Base-by-base conservation (phyloP, 2,113 vertebrate species). In the Nicator chloris region DNA sequence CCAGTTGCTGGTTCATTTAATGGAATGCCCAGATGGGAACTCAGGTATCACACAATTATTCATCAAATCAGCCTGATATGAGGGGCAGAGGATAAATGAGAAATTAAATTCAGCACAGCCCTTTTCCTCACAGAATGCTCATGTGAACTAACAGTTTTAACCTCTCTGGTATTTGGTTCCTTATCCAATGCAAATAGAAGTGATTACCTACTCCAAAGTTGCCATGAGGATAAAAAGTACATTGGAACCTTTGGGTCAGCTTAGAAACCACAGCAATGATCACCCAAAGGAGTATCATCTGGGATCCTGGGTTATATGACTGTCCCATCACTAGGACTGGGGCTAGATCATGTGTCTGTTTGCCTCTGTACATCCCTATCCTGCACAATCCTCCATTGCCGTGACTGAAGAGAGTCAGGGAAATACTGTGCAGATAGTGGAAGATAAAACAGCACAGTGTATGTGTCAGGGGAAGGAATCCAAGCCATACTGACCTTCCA, bases 401-500 rank as follows among this genome's bases (percentile, higher is more conserved):
- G 1, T 17, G 35, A 30, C 49, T 59, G 77, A 39, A 81, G 23
- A 57, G 3, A 59, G 50, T 26, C 10, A 82, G 63, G 71, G 49
- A 71, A 87, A 82, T 35, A 12, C 39, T 26, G 4, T 23, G 20
- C 15, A 59, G 53, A 18, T 2, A 83, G 64, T 20, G 22, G 39
- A 66, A 90, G 51, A 88, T 6, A 23, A 16, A 93, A 53, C 73
- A 82, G 23, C 26, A 76, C 47, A 33, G n/a, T 31, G 35, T 33
- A 26, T 24, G 19, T 61, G n/a, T 68, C 4, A 75, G 22, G 37
- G 31, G 50, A 61, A 65, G 70, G 40, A 86, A 39, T 81, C 37
- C 68, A 79, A 88, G 92, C 6, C 39, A 64, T 94, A 89, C 92
- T 97, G 79, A 99, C 99, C 99, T 99, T 96, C 99, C 99, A 69